These are phyloP conservation scores for Triops longicaudatus DNA, from an alignment of 1,140 invertebrate species.

Conservation along the genomic window DNA sequence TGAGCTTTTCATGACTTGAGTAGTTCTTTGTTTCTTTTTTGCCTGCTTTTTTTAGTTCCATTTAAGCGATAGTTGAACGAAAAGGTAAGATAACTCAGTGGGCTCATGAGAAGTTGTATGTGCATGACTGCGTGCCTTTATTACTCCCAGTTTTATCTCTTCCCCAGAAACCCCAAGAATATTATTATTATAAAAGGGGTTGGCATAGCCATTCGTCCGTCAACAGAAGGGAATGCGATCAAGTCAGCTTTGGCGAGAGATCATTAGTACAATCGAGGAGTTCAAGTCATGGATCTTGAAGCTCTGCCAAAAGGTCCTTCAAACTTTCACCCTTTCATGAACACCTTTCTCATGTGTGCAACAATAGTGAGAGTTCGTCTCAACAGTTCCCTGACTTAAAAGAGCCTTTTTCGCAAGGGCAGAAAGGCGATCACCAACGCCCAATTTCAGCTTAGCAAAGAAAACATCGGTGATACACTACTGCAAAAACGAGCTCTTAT, in stretches of 20 bases:
- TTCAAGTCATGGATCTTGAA: constrained; percentile 2
- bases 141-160: neutral
- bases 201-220: constrained; percentile 10
- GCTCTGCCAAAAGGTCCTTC: constrained; percentile 7
- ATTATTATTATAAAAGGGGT: neutral
- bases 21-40: too few relatives aligned
- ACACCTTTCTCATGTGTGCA: neutral
- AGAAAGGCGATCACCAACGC: constrained; percentile 6
- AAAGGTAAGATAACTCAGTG: neutral
- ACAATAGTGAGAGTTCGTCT: constrained; percentile 13
- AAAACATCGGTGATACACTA: neutral
- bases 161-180: neutral
- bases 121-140: neutral
- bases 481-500: too few relatives aligned
- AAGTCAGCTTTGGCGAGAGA: neutral
- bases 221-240: constrained; percentile 19
- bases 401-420: neutral
- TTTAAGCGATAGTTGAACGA: neutral
- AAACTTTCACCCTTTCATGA: constrained; percentile 1
- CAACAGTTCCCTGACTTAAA: neutral
- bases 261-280: constrained; percentile 4
- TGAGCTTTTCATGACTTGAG: neutral
- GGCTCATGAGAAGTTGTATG: neutral
- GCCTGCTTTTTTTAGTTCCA: neutral
- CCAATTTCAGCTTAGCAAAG: neutral